Conservation (phyloP, 2,113 vertebrate species). For the Plestiodon gilberti region DNA sequence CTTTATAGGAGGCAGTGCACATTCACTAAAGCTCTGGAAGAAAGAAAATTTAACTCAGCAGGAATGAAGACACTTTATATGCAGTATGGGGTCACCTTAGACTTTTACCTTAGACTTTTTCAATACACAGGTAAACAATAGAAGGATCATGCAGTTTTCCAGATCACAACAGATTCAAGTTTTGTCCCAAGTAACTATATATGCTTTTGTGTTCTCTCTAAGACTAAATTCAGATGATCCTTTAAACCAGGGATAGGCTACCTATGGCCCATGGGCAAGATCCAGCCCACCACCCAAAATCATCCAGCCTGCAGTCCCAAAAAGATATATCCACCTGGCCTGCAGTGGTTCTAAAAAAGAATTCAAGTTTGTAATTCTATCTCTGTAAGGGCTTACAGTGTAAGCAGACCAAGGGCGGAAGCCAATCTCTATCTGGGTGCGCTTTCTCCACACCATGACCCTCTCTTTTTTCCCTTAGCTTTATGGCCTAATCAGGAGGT, state of each 20-base stretch:
- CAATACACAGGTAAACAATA: neutral
- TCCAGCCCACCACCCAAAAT: too few relatives aligned
- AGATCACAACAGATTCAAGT: neutral
- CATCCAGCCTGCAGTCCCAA: too few relatives aligned
- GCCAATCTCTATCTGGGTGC: too few relatives aligned
- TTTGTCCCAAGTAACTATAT: neutral
- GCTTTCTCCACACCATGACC: too few relatives aligned
- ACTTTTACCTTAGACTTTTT: neutral
- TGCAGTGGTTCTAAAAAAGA: too few relatives aligned
- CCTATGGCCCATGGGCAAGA: too few relatives aligned
- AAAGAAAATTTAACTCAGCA: conserved; percentile 25
- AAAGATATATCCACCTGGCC: too few relatives aligned
- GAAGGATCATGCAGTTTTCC: neutral
- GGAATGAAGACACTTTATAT: neutral
- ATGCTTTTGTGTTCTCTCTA: neutral
- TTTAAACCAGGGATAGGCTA: neutral
- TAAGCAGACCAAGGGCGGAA: too few relatives aligned
- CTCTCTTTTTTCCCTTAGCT: too few relatives aligned
- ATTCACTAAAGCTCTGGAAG: conserved; percentile 86
- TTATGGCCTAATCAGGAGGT: too few relatives aligned
- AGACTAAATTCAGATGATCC: neutral
- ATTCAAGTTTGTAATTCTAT: too few relatives aligned
- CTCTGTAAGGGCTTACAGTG: too few relatives aligned
- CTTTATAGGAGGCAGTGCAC: conserved; percentile 83
- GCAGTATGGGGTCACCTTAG: neutral